A percentile compares a stretch with the other conserved stretches of the same genome.
Evolutionary conservation across 2,888 invertebrate genomes (phyloP).

Genomic region (Branchipolynoe longqiensis): DNA sequence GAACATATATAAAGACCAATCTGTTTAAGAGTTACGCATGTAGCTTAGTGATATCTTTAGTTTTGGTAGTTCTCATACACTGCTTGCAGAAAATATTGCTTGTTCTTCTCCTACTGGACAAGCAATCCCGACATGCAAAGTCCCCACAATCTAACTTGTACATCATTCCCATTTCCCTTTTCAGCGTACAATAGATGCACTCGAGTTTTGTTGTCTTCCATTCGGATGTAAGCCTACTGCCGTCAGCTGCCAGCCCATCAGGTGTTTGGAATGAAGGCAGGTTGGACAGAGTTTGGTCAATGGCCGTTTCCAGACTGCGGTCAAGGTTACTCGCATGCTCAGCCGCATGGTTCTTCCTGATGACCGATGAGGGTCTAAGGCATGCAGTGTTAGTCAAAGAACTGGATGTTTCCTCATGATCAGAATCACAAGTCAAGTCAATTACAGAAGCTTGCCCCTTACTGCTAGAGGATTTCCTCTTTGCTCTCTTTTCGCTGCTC

Average conservation of each 20-base stretch:
- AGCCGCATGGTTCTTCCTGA: constrained; percentile 5
- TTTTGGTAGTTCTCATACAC: neutral
- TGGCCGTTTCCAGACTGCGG: constrained; percentile 1
- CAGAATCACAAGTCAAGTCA: neutral
- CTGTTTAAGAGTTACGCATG: constrained; percentile 3
- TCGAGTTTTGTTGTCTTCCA: neutral
- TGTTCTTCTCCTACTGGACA: neutral
- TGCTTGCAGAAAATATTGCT: neutral
- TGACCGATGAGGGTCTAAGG: neutral
- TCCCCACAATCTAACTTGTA: constrained; percentile 57
- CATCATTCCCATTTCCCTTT: neutral
- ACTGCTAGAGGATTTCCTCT: neutral
- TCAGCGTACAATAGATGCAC: constrained; percentile 38
- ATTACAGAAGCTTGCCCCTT: neutral
- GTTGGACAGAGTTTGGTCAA: constrained; percentile 5
- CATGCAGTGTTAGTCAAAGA: neutral
- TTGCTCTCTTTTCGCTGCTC: no score
- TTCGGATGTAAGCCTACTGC: neutral
- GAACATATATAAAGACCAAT: no score
- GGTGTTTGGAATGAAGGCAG: constrained; percentile 49
- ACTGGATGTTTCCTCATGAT: neutral
- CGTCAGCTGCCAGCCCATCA: no score
- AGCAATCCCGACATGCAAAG: constrained; percentile 57
- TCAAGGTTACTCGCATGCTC: constrained; percentile 15
- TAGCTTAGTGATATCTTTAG: neutral